Evolutionary conservation across 2,797 vertebrate genomes (phyloP).

Genomic region (Tarsius wallacei): DNA sequence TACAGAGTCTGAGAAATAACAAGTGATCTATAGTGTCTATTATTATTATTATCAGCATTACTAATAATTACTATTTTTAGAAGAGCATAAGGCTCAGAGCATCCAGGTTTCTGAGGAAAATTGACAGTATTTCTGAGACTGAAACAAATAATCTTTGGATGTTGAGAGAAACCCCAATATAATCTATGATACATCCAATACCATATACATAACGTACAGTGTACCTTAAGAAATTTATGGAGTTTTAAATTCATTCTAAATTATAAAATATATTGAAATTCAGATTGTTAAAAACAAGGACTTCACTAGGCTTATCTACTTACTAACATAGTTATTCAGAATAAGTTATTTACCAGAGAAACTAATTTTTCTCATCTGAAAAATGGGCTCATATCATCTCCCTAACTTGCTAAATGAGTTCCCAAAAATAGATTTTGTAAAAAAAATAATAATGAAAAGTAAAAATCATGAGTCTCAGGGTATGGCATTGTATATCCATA

Average conservation of each 20-base stretch:
- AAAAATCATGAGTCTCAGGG: not conserved
- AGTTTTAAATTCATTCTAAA: not conserved
- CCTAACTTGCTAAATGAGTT: not conserved
- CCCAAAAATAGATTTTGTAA: not conserved
- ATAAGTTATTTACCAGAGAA: not conserved
- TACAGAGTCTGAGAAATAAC: not conserved
- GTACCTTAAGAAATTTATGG: not conserved
- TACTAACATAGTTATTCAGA: not conserved
- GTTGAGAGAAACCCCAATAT: not conserved
- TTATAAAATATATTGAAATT: not conserved
- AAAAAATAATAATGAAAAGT: not conserved
- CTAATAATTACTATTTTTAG: not conserved
- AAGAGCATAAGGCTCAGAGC: not conserved
- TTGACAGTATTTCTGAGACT: not conserved
- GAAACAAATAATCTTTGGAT: not conserved
- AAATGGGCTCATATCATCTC: not conserved
- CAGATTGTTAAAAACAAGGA: not conserved
- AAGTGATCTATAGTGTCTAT: not conserved
- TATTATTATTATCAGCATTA: not conserved
- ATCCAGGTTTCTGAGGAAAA: not conserved
- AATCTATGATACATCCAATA: accelerated
- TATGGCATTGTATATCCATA: accelerated
- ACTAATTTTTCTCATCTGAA: not conserved
- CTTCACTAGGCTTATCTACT: not conserved
- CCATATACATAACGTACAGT: accelerated